Base-by-base conservation (phyloP, 1,140 invertebrate genomes). In the Drosophila pseudoobscura region DNA sequence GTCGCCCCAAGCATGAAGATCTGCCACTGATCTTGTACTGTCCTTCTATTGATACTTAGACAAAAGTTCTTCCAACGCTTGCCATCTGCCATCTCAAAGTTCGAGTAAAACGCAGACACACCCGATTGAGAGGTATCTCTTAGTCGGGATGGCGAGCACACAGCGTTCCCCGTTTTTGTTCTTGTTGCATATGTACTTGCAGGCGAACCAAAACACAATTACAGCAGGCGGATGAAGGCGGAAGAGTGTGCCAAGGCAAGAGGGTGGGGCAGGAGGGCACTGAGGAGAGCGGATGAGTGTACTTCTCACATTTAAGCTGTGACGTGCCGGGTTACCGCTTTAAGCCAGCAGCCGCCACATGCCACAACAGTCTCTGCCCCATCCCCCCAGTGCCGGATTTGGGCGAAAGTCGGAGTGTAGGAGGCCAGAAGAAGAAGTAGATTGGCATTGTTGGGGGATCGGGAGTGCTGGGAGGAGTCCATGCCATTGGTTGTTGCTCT, bases 101-200 rank as follows among this genome's bases (percentile, higher is more conserved):
- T 17, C 17, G 17, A 17, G 17, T 17, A 17, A 17, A 17, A 17
- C 17, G 17, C 17, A 17, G 24, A 24, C 24, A 5, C 24, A 24
- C 3, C 24, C 5, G 24, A 26, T 17, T 31, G 35, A 4, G 35
- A 39, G 35, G 35, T 13, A 39, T 39, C 35, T 4, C 35, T 13
- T 5, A 13, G 35, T 39, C 8, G 3, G 4, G 1, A 39, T 11
- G 3, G 4, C 11, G 1, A 39, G 35, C 35, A 39, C 11, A 39
- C 9, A 52, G 8, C 9, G 15, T 20, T 52, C 4, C 44, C 13
- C 7, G 7, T 29, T 62, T 52, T 59, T 53, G 53, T 62, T 56
- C 15, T 53, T 65, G 73, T 61, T 80, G 78, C 72, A 77, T 77
- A 13, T 13, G 35, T 39, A 60, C 44, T 75, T 80, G 71, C 76